Evolutionary conservation across 2,888 invertebrate species (phyloP).

Genomic region (Epinotia brunnichana): DNA sequence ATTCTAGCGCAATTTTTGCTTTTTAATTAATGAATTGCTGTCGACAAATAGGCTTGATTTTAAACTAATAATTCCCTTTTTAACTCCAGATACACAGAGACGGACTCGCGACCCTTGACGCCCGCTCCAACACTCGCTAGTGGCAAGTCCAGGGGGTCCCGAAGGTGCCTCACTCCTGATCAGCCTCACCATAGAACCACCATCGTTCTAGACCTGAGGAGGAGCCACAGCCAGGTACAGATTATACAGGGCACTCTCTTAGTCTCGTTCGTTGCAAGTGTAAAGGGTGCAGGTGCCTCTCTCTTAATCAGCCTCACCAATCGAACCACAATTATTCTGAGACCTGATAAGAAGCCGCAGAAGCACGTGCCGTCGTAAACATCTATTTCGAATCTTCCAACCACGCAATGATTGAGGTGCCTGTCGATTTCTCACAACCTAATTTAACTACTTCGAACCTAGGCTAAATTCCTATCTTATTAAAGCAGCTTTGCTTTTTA

Average conservation of each 20-base stretch:
- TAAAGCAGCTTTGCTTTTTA: not conserved
- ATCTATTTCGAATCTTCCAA: no score
- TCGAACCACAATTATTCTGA: conserved; percentile 85
- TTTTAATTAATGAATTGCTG: no score
- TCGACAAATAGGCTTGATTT: no score
- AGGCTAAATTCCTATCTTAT: no score
- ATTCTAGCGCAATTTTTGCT: no score
- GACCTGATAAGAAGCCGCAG: no score
- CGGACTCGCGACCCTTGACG: conserved; percentile 91
- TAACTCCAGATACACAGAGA: conserved; percentile 88
- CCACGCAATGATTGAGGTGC: no score
- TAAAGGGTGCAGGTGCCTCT: conserved; percentile 85
- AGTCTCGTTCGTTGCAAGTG: conserved; percentile 78
- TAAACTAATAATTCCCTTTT: not conserved
- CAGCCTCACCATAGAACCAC: conserved; percentile 85
- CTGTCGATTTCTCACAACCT: not conserved
- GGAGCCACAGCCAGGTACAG: conserved; percentile 86
- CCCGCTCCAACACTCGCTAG: conserved; percentile 91
- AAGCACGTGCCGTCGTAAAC: no score
- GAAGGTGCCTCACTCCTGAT: conserved; percentile 90
- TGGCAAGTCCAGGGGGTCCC: conserved; percentile 87
- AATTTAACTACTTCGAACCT: no score
- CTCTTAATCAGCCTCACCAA: conserved; percentile 85
- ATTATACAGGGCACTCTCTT: not conserved
- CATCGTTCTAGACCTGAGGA: conserved; percentile 88